Conservation (phyloP, 1,140 invertebrate genomes). For the Drosophila arizonae region DNA sequence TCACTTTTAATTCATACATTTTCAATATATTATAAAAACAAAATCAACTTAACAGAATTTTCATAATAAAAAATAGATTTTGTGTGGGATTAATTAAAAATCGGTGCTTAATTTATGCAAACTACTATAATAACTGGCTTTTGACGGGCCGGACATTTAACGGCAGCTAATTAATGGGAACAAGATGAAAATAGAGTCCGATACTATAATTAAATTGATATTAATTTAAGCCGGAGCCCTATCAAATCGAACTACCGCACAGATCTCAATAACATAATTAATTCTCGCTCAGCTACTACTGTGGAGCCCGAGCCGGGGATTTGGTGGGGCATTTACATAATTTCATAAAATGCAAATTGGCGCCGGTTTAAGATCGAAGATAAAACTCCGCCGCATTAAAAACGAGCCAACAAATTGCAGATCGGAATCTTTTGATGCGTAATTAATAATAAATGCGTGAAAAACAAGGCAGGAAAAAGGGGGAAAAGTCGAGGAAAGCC, state of each 20-base stretch:
- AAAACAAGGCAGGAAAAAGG: neutral
- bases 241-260: slow-evolving; percentile 29
- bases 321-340: slow-evolving; percentile 64
- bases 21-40: no score
- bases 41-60: no score
- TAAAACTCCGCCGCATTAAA: slow-evolving; percentile 54
- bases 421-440: slow-evolving; percentile 77
- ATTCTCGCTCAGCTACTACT: slow-evolving; percentile 43
- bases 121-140: neutral
- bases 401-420: slow-evolving; percentile 63
- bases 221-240: slow-evolving; percentile 27
- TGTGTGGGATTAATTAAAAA: neutral
- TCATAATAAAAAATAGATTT: neutral
- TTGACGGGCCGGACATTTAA: neutral
- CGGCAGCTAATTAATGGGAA: slow-evolving; percentile 14
- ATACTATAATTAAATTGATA: slow-evolving; percentile 23
- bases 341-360: slow-evolving; percentile 66
- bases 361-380: slow-evolving; percentile 52
- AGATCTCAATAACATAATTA: slow-evolving; percentile 65
- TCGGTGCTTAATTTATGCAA: neutral
- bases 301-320: slow-evolving; percentile 21
- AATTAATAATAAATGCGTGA: slow-evolving; percentile 63
- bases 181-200: neutral
- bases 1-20: no score
- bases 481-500: slow-evolving; percentile 1